Evolutionary conservation across 2,888 invertebrate genomes (phyloP).

Genomic region (Parochlus steinenii): DNA sequence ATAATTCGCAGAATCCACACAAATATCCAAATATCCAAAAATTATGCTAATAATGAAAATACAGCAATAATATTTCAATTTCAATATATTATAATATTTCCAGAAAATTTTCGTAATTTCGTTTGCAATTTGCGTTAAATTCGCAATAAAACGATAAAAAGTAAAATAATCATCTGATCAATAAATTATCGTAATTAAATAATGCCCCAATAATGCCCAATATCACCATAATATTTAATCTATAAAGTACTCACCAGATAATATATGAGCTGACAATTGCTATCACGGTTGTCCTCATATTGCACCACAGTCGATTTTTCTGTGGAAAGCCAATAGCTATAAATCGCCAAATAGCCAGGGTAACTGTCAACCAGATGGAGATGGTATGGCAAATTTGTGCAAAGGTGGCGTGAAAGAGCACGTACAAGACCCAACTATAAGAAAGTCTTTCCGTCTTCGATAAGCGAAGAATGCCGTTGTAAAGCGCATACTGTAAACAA

Average conservation of each 20-base stretch:
- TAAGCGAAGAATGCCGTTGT: constrained; percentile 20
- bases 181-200: too few relatives aligned
- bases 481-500: background rate
- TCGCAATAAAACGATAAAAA: too few relatives aligned
- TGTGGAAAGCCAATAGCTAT: constrained; percentile 64
- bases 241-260: constrained; percentile 66
- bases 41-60: too few relatives aligned
- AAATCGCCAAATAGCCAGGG: constrained; percentile 7
- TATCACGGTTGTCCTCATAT: constrained; percentile 54
- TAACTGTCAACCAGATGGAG: constrained; percentile 10
- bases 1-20: too few relatives aligned
- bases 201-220: too few relatives aligned
- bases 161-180: too few relatives aligned
- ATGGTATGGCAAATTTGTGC: constrained; percentile 6
- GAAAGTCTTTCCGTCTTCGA: constrained; percentile 37
- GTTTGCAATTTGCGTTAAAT: background rate
- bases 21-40: too few relatives aligned
- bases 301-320: constrained; percentile 66
- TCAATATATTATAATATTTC: too few relatives aligned
- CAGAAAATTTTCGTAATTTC: too few relatives aligned
- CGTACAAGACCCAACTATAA: constrained; percentile 2
- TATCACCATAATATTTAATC: constrained; percentile 38
- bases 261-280: constrained; percentile 66
- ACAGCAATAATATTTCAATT: too few relatives aligned
- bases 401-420: background rate